A percentile compares a stretch with the other conserved stretches of the same genome.
phyloP scores from a whole-genome alignment of 2,797 vertebrate genomes.

The Hemitrygon akajei region DNA sequence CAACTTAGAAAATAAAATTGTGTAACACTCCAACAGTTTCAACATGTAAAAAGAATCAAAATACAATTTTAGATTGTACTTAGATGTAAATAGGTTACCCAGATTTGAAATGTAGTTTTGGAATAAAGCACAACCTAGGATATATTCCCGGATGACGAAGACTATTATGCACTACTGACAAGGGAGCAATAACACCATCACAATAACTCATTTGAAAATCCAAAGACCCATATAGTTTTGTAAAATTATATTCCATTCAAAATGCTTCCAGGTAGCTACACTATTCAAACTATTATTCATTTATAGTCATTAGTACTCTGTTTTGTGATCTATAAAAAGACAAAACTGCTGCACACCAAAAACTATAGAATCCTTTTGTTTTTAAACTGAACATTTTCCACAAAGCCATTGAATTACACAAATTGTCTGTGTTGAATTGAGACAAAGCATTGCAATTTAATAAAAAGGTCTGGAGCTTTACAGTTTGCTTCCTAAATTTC shows the following conservation, averaged over 20 bases:
- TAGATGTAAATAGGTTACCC: neutral
- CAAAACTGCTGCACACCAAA: neutral
- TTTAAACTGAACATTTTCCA: neutral
- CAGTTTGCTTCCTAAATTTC: no score
- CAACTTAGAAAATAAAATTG: neutral
- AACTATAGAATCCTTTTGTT: neutral
- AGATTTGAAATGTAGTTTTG: neutral
- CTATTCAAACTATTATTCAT: neutral
- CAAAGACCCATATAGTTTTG: neutral
- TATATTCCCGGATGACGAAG: neutral
- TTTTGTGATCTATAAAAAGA: neutral
- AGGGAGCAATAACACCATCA: neutral
- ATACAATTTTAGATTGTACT: neutral
- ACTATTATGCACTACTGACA: neutral
- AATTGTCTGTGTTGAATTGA: neutral
- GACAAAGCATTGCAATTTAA: neutral
- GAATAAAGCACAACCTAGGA: neutral
- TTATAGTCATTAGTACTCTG: neutral
- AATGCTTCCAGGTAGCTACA: neutral
- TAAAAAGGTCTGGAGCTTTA: no score
- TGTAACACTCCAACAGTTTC: no score
- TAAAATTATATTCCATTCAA: neutral
- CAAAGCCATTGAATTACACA: neutral
- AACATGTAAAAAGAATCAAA: neutral
- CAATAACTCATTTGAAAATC: neutral